Percentiles rank a stretch among this genome's conserved stretches.
phyloP scores from a whole-genome alignment of 1,140 invertebrate genomes.

The Leptonema lineaticorne region DNA sequence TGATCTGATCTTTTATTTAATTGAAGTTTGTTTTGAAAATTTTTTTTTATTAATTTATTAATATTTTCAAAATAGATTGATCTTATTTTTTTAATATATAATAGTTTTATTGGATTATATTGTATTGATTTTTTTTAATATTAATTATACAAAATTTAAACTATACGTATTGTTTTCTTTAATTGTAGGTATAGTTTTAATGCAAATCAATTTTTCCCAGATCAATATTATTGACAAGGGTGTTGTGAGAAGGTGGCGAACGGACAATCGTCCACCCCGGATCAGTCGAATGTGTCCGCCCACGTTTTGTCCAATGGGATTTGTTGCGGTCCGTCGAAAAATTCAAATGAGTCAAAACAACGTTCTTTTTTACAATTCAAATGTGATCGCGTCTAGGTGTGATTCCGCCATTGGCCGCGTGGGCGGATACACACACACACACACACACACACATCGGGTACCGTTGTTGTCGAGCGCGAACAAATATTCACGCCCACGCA shows the following conservation, averaged over 20 bases:
- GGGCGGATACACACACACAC: slow-evolving; percentile 16
- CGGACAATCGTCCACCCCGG: background rate
- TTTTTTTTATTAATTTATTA: too few relatives aligned
- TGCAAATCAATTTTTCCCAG: too few relatives aligned
- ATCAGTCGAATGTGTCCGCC: background rate
- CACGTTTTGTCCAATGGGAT: background rate
- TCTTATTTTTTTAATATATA: too few relatives aligned
- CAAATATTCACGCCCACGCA: slow-evolving; percentile 34
- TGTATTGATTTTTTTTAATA: too few relatives aligned
- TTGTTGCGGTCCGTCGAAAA: background rate
- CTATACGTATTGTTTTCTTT: too few relatives aligned
- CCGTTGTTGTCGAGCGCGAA: slow-evolving; percentile 28
- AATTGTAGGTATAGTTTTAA: too few relatives aligned
- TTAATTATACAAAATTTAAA: too few relatives aligned
- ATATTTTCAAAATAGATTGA: too few relatives aligned
- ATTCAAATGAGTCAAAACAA: slow-evolving; percentile 22
- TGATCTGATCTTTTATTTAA: too few relatives aligned
- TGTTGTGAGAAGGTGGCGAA: background rate
- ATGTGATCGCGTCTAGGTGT: slow-evolving; percentile 24
- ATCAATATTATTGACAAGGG: background rate
- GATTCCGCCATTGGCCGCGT: slow-evolving; percentile 23
- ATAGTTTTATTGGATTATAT: too few relatives aligned
- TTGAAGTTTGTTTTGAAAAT: too few relatives aligned
- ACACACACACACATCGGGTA: slow-evolving; percentile 19
- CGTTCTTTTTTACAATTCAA: slow-evolving; percentile 26